Conservation (phyloP, 2,888 invertebrate species). For the Clostera curtula region DNA sequence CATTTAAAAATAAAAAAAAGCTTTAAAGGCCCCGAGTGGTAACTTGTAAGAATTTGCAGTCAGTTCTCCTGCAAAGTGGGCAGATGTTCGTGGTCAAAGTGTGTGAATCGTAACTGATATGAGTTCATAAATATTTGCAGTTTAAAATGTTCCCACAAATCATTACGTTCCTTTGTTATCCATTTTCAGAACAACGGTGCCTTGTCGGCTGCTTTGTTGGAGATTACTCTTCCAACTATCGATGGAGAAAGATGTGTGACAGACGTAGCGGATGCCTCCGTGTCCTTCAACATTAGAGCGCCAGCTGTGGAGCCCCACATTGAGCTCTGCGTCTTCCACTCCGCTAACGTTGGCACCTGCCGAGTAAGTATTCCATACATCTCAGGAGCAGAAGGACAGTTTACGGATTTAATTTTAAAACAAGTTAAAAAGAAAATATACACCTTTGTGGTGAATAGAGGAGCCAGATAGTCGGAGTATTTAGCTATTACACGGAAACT, state of each 20-base stretch:
- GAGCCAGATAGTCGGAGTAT: too few species aligned
- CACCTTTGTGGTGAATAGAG: background rate
- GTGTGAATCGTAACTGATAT: background rate
- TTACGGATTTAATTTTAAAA: background rate
- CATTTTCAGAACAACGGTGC: background rate
- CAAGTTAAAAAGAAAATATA: background rate
- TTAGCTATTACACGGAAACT: too few species aligned
- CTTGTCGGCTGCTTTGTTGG: background rate
- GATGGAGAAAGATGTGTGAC: background rate
- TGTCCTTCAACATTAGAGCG: constrained; percentile 10
- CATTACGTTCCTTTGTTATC: background rate
- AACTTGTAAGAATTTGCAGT: too few species aligned
- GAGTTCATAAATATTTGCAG: background rate
- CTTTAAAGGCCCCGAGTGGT: too few species aligned
- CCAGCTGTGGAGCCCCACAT: constrained; percentile 12
- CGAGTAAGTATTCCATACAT: constrained; percentile 7
- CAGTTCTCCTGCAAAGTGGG: too few species aligned
- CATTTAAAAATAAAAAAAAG: too few species aligned
- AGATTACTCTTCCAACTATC: background rate
- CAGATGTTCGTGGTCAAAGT: too few species aligned
- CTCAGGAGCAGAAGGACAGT: background rate
- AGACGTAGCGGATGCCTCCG: constrained; percentile 2
- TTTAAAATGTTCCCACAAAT: background rate
- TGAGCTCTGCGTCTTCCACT: constrained; percentile 18
- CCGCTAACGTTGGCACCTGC: constrained; percentile 15